Evolutionary conservation across 2,113 vertebrate species (phyloP), one percentile per base, ranked within the genome.

Genomic region (Zeus faber): DNA sequence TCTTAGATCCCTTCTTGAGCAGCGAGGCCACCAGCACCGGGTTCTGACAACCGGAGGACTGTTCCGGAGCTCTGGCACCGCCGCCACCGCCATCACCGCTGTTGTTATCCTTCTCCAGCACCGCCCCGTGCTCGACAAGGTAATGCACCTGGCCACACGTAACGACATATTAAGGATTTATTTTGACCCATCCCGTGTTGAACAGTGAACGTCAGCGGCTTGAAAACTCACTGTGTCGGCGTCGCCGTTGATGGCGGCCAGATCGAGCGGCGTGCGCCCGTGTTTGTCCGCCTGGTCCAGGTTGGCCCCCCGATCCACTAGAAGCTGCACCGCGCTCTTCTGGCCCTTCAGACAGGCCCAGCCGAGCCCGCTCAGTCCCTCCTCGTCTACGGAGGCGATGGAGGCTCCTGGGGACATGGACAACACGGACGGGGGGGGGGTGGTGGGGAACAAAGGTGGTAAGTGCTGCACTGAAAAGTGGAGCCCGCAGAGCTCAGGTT

Each of bases 261-360:
- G 79, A 71, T 99, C 96, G 1, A 99, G 79, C 0, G 96, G 95
- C 0, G 95, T 98, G 39, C 97, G 92, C 23, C 97, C 96, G 0
- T 96, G 95, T 64, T 90, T 91, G 84, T 99, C 97, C 0, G 85
- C 87, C 65, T 95, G 93, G 80, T 98, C 94, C 43, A 93, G 89
- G 27, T 91, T 85, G 0, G 94, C 92, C 14, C 95, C 94, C 14
- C 91, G 91, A 68, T 95, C 95, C 29, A 94, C 88, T 58, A 99
- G 84, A 45, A 88, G 88, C 70, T 89, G 93, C 62, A 95, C 93
- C 11, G 90, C 92, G 0, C 82, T 78, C 79, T 85, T 91, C 76
- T 96, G 96, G 17, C 95, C 94, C 79, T 95, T 99, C 58, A 97
- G 80, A 78, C 97, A 98, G 0, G 95, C 94, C 97, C 95, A 98